These are phyloP conservation scores for Caenorhabditis sp. DNA, from an alignment of 2,888 invertebrate species.

Conservation along the genomic window DNA sequence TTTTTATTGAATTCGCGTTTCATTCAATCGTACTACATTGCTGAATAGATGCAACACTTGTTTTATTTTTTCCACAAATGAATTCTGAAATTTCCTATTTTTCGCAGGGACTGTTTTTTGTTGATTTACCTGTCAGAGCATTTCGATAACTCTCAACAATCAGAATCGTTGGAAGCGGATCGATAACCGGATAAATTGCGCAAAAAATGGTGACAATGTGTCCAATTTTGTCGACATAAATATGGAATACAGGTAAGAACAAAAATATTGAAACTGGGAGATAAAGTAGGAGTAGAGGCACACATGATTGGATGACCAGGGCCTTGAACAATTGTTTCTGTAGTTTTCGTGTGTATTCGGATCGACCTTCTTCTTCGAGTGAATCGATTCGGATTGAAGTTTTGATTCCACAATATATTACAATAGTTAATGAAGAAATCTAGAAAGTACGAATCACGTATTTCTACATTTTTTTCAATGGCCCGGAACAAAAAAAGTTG, in stretches of 20 bases:
- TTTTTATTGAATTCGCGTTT: no score
- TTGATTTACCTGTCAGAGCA: no score
- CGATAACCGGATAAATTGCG: neutral
- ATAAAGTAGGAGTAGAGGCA: neutral
- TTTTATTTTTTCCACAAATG: no score
- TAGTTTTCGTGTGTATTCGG: neutral
- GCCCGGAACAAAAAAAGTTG: no score
- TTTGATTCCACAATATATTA: neutral
- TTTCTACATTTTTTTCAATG: no score
- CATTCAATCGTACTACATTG: neutral
- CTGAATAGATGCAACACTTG: no score
- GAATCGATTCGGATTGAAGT: neutral
- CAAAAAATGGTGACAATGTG: neutral
- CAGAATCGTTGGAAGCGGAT: neutral
- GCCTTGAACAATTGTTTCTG: neutral
- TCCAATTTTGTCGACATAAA: neutral
- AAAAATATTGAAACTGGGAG: neutral
- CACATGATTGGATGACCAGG: neutral
- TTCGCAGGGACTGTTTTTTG: no score
- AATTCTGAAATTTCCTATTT: no score
- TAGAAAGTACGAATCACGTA: no score
- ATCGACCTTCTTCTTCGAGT: neutral
- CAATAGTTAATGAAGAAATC: neutral
- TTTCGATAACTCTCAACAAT: neutral
- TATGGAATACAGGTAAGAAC: neutral